These are phyloP conservation scores for Triplophysa tibetana DNA, from an alignment of 2,113 vertebrate species.

Conservation along the genomic window DNA sequence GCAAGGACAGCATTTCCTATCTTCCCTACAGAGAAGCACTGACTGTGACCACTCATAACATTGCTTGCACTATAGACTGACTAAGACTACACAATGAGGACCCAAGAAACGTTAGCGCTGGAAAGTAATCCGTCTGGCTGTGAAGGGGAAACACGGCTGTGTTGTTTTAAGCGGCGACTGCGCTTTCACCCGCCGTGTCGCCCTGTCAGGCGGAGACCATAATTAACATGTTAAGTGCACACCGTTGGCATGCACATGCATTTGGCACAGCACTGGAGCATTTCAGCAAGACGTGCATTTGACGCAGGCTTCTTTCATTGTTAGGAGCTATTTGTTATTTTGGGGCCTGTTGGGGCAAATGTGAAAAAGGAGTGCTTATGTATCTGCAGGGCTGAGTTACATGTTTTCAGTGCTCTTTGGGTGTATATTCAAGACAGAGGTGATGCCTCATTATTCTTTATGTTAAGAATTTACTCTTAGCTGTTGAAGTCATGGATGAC, in stretches of 20 bases:
- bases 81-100: constrained; percentile 28
- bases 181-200: constrained; percentile 34
- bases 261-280: constrained; percentile 46
- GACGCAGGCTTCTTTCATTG: constrained; percentile 18
- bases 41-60: constrained; percentile 46
- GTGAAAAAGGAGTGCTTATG: background rate
- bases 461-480: background rate
- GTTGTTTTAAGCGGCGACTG: constrained; percentile 26
- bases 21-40: constrained; percentile 34
- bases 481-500: constrained; percentile 6
- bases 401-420: constrained; percentile 14
- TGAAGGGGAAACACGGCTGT: constrained; percentile 1
- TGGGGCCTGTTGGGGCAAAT: constrained; percentile 45
- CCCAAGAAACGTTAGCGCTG: background rate
- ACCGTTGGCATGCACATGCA: constrained; percentile 24
- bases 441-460: background rate
- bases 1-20: constrained; percentile 27
- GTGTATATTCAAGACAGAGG: background rate
- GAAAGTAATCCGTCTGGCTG: constrained; percentile 9
- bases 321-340: constrained; percentile 35
- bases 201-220: constrained; percentile 42
- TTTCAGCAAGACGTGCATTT: constrained; percentile 33
- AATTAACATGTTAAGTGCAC: constrained; percentile 51
- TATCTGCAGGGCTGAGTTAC: constrained; percentile 16
- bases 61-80: constrained; percentile 44